Percentiles rank a stretch among this genome's conserved stretches.
Conservation (phyloP, 2,113 vertebrate genomes). For the Rousettus leschenaultii region DNA sequence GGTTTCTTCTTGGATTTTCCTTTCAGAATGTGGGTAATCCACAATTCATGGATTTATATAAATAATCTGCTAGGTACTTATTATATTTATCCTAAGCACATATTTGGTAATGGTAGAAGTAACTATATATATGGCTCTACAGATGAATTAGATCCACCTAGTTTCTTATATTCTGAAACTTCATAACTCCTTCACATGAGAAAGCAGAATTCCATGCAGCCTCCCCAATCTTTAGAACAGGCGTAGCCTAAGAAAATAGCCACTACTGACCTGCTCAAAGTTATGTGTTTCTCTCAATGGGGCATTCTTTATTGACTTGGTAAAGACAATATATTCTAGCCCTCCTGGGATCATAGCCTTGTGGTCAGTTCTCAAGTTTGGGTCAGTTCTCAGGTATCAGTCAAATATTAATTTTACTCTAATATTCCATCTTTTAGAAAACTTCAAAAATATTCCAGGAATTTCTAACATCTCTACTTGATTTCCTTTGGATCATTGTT, state of each 20-base stretch:
- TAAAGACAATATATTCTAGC: background rate
- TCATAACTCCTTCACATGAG: background rate
- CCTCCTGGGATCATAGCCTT: background rate
- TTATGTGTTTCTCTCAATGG: background rate
- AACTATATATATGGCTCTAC: background rate
- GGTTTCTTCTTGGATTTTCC: background rate
- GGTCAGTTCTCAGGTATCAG: background rate
- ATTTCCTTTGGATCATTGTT: background rate
- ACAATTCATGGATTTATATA: background rate
- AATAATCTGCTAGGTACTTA: background rate
- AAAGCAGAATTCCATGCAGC: background rate
- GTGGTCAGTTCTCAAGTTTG: background rate
- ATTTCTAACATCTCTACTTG: background rate
- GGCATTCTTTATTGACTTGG: background rate
- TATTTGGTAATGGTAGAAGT: background rate
- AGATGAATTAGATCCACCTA: background rate
- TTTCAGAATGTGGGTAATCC: background rate
- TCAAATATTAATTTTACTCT: background rate
- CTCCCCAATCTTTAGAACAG: background rate
- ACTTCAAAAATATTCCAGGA: background rate
- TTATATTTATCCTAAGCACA: background rate
- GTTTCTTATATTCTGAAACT: background rate
- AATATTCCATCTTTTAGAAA: background rate
- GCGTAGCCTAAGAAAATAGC: background rate
- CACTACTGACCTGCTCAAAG: background rate